phyloP scores from a whole-genome alignment of 2,797 vertebrate genomes.

The Esox masquinongy region DNA sequence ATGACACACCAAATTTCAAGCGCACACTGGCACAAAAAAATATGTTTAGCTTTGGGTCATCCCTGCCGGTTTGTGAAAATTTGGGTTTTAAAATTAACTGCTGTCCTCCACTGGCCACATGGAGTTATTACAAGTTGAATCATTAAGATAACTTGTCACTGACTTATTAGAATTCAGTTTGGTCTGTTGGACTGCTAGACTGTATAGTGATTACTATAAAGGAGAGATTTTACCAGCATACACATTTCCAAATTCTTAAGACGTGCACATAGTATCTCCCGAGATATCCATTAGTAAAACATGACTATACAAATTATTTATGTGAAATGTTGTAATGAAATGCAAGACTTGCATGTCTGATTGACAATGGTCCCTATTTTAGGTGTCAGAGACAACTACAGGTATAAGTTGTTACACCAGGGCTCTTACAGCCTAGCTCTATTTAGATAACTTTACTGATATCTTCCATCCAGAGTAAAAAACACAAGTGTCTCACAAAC shows the following conservation, averaged over 20 bases:
- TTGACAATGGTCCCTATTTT: no score
- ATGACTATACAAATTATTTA: no score
- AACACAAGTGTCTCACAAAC: no score
- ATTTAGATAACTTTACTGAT: no score
- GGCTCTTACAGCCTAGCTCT: no score
- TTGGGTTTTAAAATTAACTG: not conserved
- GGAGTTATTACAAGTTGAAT: slow-evolving; percentile 6
- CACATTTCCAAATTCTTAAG: not conserved
- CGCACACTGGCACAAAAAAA: not conserved
- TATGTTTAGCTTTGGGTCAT: not conserved
- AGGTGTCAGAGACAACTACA: no score
- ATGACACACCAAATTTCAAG: no score
- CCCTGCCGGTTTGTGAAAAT: not conserved
- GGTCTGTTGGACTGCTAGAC: not conserved
- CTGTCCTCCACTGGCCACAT: slow-evolving; percentile 35
- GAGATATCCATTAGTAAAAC: no score
- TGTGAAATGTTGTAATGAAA: no score
- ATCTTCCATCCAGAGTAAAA: no score
- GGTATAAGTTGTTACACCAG: no score
- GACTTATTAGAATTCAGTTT: not conserved
- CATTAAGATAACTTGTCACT: not conserved
- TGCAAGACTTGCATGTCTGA: no score
- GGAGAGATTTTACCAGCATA: not conserved
- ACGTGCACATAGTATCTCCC: not conserved
- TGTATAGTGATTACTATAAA: not conserved